phyloP scores from a whole-genome alignment of 2,797 vertebrate species.

The Staurois parvus region DNA sequence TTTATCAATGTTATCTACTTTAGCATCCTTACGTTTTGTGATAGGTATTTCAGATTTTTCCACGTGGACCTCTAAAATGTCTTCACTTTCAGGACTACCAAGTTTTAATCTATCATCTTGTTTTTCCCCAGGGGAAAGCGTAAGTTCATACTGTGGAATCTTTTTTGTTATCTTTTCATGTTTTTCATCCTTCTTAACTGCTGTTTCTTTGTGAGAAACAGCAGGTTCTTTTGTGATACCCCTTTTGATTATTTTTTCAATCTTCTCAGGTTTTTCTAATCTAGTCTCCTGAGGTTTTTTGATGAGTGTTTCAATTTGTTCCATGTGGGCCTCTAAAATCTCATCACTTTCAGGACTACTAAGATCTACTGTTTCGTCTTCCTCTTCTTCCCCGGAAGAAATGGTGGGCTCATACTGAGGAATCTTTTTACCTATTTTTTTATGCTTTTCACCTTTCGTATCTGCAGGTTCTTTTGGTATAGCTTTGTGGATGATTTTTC shows the following conservation, averaged over 20 bases:
- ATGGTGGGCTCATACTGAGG: constrained; percentile 55
- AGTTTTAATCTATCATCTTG: too few species aligned
- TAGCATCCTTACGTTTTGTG: too few species aligned
- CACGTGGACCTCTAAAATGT: too few species aligned
- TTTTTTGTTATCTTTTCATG: neutral
- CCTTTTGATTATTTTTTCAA: constrained; percentile 16
- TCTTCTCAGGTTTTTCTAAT: neutral
- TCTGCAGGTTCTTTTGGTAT: neutral
- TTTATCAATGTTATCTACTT: too few species aligned
- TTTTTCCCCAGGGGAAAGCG: too few species aligned
- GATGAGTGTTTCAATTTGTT: neutral
- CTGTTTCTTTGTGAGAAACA: too few species aligned
- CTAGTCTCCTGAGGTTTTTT: neutral
- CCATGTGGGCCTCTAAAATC: neutral
- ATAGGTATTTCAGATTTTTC: too few species aligned
- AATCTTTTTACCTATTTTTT: constrained; percentile 46
- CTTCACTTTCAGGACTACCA: too few species aligned
- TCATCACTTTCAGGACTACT: constrained; percentile 46
- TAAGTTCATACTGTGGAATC: too few species aligned
- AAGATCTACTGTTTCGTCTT: constrained; percentile 53
- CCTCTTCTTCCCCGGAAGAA: constrained; percentile 57
- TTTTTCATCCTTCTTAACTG: neutral
- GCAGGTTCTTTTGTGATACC: neutral
- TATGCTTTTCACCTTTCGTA: neutral
- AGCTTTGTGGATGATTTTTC: neutral